Evolutionary conservation across 2,888 invertebrate species (phyloP), one percentile per base, ranked within the genome.

Genomic region (Erebia epiphron): DNA sequence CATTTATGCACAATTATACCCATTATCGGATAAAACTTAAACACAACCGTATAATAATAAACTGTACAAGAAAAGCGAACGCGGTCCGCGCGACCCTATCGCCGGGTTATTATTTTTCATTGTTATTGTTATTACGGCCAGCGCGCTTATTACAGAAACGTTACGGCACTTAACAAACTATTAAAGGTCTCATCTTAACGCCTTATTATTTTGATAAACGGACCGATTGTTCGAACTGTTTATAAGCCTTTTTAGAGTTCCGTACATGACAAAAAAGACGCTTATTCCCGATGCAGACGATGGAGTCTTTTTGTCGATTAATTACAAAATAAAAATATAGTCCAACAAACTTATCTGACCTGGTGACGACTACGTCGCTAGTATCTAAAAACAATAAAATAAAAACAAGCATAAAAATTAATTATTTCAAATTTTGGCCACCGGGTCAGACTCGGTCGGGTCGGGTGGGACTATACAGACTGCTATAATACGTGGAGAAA

Each of bases 141-240:
- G 79, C 80, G 73, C 78, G 82, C 84, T 87, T 86, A 88, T 91
- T 91, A 91, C 82, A 76, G 81, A 80, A 78, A 78, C 85, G 83
- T 89, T 89, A 88, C 81, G 79, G 79, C 89, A 86, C 86, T 92
- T 92, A 92, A 88, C 88, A 90, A 92, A 92, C 92, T 91, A 92
- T 92, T 92, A 92, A 88, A 86, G 82, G 84, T 81, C 79, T 83
- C 81, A 79, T 82, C 83, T 85, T 85, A 84, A 86, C 84, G 84
- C 85, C 83, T 86, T 86, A 86, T 86, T 87, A 87, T 87, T 86
- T 79, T 84, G 88, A 89, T 89, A 86, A 87, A 86, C 83, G 77
- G 66, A 63, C 73, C 79, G 85, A 87, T 88, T 85, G 83, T 80
- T 79, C 79, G 77, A 77, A 61, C 60, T 72, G 73, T 65, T 74